phyloP scores from a whole-genome alignment of 2,113 vertebrate genomes.

The Serilophus lunatus region DNA sequence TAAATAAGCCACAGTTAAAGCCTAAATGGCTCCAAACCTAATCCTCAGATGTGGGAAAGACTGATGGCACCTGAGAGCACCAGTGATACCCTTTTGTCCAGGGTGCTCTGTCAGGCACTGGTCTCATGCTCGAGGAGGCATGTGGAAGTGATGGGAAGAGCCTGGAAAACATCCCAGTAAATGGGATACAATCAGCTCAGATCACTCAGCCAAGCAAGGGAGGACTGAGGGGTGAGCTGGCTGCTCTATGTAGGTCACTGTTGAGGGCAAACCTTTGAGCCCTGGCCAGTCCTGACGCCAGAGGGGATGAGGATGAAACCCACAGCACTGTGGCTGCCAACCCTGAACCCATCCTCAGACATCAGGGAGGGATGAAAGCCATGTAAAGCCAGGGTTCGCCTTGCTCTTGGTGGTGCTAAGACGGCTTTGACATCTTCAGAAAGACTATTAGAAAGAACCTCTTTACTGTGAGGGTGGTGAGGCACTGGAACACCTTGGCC shows the following conservation, averaged over 20 bases:
- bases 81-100: fast-evolving
- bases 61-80: neutral
- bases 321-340: fast-evolving
- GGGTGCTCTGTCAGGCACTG: neutral
- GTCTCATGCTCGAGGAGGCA: fast-evolving
- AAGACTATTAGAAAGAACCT: neutral
- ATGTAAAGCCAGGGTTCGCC: fast-evolving
- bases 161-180: neutral
- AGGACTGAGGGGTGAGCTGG: neutral
- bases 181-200: neutral
- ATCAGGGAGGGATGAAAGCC: neutral
- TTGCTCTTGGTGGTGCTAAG: fast-evolving
- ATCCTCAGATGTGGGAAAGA: neutral
- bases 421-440: neutral
- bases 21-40: neutral
- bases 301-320: fast-evolving
- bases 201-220: neutral
- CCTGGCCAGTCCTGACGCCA: fast-evolving
- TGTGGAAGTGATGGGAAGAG: neutral
- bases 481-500: fast-evolving
- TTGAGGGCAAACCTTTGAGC: neutral
- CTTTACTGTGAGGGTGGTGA: neutral
- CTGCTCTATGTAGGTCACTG: neutral
- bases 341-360: fast-evolving
- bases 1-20: neutral